Base-by-base conservation (phyloP, 2,113 vertebrate genomes). In the Oreochromis tanganicae region DNA sequence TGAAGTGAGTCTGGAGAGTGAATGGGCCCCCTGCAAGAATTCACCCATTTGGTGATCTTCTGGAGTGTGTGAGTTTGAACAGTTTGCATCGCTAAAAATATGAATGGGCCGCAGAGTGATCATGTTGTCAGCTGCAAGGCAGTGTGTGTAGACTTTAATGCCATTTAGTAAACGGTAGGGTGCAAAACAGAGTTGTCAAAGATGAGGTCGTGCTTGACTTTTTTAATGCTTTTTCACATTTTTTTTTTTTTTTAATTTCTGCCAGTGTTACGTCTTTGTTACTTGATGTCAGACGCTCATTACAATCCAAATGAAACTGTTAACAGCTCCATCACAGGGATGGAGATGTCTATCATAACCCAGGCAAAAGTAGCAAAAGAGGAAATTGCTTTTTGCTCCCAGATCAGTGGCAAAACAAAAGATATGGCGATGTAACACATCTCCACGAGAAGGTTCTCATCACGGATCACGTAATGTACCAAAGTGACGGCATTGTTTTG, bases 271-370 rank as follows among this genome's bases (percentile, higher is more conserved):
- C n/a, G 3, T 91, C 82, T 88, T 50, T 50, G 55, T 89, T 57
- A 73, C 46, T 66, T 80, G 36, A 87, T 61, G 50, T 80, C 75
- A 88, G 61, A 59, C 7, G 21, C 24, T 85, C 81, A 89, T 93
- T 90, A 71, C 38, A 11, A 59, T 81, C 68, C 63, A 86, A 83
- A 85, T 68, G 59, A 92, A 71, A 68, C 50, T 27, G 43, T 80
- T 80, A 66, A 81, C 63, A 87, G 63, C 83, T 32, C 52, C 73
- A 68, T 85, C 85, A 73, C 78, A 80, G 43, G 48, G 83, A 81
- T 46, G 79, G 73, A 88, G 91, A 88, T 81, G 85, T 78, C 73
- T 85, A 84, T 91, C 87, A 63, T 63, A 87, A 89, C 81, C 54
- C 87, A 63, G 91, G 27, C 59, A 56, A 85, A 89, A 82, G 87